Evolutionary conservation across 2,888 invertebrate genomes (phyloP), one percentile per base, ranked within the genome.

Genomic region (Andrena praecox): DNA sequence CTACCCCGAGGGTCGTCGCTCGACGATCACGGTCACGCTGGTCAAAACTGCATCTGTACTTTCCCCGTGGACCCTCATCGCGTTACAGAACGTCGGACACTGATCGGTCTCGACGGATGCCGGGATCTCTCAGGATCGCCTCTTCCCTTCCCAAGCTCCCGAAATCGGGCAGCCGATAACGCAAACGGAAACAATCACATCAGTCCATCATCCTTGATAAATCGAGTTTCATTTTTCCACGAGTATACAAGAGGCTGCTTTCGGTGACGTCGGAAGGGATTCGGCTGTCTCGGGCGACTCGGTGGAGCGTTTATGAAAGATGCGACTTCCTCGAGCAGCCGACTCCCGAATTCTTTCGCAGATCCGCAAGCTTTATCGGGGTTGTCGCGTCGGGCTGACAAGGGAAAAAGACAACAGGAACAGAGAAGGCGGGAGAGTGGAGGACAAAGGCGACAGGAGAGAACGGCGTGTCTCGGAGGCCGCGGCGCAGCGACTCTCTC

Each of bases 11-110:
- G 69, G 60, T 77, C 79, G 83, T 81, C 82, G 29, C 67, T 77
- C 84, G 75, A 72, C 82, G 76, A 84, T 84, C 85, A 76, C 81
- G 82, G 81, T 85, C 88, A 88, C 87, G 87, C 85, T 86, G 85
- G 90, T 87, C 84, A 82, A 76, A 86, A 79, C 78, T 84, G 85
- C 89, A 89, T 89, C 89, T 89, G 90, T 84, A 89, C 81, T 87
- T 80, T 74, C 20, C 56, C 27, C 24, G 20, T 54, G 80, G 82
- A 80, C 87, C 86, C 77, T 85, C 79, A 64, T 84, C 78, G 71
- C 77, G 77, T 82, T 77, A 82, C 86, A 78, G 69, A 82, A 85
- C 80, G 68, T 77, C 76, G 80, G 86, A 84, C 89, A 86, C 73
- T 80, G 78, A 80, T 80, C 72, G 29, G 42, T 88, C 72, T 54